A percentile compares a stretch with the other conserved stretches of the same genome.
Evolutionary conservation across 2,113 vertebrate genomes (phyloP).

Genomic region (Dendrocopos noguchii): DNA sequence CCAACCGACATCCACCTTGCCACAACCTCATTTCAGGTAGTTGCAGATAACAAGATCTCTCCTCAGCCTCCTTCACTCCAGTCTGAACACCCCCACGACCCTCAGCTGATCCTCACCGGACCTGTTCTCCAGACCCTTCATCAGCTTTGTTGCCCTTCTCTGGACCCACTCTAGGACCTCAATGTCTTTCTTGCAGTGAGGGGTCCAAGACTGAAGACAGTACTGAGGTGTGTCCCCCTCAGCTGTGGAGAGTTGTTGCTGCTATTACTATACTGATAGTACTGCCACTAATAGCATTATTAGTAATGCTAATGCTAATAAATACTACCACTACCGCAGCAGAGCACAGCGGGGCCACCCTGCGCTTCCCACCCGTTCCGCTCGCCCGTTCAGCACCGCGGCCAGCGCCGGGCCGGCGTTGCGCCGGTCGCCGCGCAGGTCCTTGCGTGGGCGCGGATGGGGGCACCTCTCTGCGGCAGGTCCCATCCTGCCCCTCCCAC

Average conservation of each 20-base stretch:
- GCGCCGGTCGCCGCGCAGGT: not conserved
- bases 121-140: too few relatives aligned
- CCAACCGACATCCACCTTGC: too few relatives aligned
- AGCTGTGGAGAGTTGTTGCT: rapidly evolving
- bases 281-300: rapidly evolving
- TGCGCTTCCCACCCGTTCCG: rapidly evolving
- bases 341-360: rapidly evolving
- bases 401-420: not conserved
- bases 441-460: not conserved
- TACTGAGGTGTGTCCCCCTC: too few relatives aligned
- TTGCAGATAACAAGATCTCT: too few relatives aligned
- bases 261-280: rapidly evolving
- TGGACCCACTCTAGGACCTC: too few relatives aligned
- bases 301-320: not conserved
- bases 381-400: slow-evolving; percentile 34
- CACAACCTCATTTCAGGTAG: too few relatives aligned
- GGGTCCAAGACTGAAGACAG: too few relatives aligned
- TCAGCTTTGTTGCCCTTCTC: too few relatives aligned
- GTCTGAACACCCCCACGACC: too few relatives aligned
- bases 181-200: too few relatives aligned
- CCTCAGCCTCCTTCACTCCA: too few relatives aligned
- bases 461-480: rapidly evolving
- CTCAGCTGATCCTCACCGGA: too few relatives aligned
- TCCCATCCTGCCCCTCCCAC: not conserved
- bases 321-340: not conserved